Evolutionary conservation across 2,113 vertebrate genomes (phyloP), one percentile per base, ranked within the genome.

Genomic region (Cavia aperea): DNA sequence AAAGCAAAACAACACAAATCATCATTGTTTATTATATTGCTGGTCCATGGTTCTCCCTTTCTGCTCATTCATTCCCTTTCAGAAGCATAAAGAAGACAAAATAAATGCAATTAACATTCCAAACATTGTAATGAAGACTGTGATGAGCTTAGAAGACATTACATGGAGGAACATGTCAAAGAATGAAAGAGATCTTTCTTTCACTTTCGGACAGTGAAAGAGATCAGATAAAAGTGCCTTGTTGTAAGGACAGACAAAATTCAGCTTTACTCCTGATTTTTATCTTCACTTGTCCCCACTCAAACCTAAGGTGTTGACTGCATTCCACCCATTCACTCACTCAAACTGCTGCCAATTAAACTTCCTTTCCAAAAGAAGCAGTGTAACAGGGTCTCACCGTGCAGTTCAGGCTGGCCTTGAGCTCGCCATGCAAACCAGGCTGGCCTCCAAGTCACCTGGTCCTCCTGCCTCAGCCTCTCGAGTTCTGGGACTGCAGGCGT

Each of bases 81-180:
- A 89, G 75, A 88, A 90, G 56, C 93, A 63, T 70, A 88, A 94
- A 95, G 65, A 60, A 92, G 58, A 82, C 29, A 81, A 79, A 88
- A 78, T 33, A 36, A 90, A 78, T 43, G 24, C 4, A 23, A 16
- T 36, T 36, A 12, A 12, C 77, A 24, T 85, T 87, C 60, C 46
- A 54, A 90, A 86, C 62, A 54, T 23, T n/a, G 16, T 88, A 26
- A 10, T 70, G 26, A 70, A 66, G 65, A 85, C 18, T 33, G 18
- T 56, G n/a, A 81, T 54, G 63, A 54, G 11, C 46, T n/a, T n/a
- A 75, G 5, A 43, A 33, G 54, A 26, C 2, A 3, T 85, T 85
- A 43, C 66, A 54, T 9, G 31, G 36, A n/a, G 77, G 16, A 46
- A 65, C 65, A 56, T 92, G 66, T 58, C 24, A 68, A 82, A 29